Conservation (phyloP, 2,888 invertebrate genomes). For the Agelastica alni region DNA sequence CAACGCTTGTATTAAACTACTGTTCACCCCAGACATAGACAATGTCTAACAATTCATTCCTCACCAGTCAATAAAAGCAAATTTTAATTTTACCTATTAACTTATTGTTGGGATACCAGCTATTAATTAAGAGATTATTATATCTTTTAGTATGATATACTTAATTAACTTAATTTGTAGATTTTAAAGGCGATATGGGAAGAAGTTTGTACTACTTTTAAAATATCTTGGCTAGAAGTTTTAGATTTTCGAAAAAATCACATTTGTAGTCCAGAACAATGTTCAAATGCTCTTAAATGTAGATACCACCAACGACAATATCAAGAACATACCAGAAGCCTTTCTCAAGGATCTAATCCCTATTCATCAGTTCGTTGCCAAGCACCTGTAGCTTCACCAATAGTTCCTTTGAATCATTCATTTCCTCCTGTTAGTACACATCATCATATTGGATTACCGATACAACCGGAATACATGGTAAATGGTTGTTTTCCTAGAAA, state of each 20-base stretch:
- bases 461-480: conserved; percentile 39
- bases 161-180: too few species aligned
- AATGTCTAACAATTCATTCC: too few species aligned
- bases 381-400: conserved; percentile 30
- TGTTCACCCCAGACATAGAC: too few species aligned
- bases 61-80: too few species aligned
- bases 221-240: conserved; percentile 70
- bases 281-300: conserved; percentile 58
- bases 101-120: background rate
- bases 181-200: conserved; percentile 80
- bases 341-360: conserved; percentile 35
- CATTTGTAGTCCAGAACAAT: conserved; percentile 61
- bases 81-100: too few species aligned
- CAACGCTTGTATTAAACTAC: too few species aligned
- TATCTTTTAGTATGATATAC: too few species aligned
- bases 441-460: conserved; percentile 32
- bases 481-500: conserved; percentile 38
- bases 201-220: conserved; percentile 62
- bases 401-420: conserved; percentile 43
- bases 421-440: conserved; percentile 41
- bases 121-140: too few species aligned
- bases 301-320: conserved; percentile 55
- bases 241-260: conserved; percentile 64
- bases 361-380: conserved; percentile 24
- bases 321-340: conserved; percentile 44